Conservation (phyloP, 1,140 invertebrate species). For the Laupala kohalensis region DNA sequence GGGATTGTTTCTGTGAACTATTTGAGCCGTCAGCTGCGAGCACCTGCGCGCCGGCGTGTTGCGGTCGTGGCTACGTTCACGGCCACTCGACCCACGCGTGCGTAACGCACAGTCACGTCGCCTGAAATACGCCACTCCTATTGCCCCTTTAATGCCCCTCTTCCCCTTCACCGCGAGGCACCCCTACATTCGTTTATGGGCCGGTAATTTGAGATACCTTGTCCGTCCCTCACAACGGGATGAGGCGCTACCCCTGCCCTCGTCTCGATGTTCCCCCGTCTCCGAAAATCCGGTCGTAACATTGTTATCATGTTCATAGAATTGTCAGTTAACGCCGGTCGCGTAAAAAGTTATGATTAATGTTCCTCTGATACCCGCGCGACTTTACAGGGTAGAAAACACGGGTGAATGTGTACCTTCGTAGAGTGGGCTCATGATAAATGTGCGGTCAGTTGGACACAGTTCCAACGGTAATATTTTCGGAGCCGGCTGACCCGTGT, state of each 20-base stretch:
- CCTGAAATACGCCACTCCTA: background rate
- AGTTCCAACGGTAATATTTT: background rate
- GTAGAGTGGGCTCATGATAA: background rate
- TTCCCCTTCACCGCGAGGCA: background rate
- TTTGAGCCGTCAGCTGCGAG: background rate
- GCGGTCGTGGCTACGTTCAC: background rate
- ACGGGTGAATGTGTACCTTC: background rate
- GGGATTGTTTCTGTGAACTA: too few species aligned
- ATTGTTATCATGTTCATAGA: background rate
- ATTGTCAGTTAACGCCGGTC: background rate
- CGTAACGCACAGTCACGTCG: too few species aligned
- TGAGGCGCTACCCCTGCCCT: too few species aligned
- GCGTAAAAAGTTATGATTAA: background rate
- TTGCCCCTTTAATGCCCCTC: background rate
- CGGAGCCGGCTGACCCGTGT: background rate
- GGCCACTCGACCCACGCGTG: too few species aligned
- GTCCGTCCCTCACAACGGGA: background rate
- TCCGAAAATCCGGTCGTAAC: too few species aligned
- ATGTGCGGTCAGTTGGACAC: background rate
- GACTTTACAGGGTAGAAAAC: background rate
- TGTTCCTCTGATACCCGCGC: background rate
- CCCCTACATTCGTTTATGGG: background rate
- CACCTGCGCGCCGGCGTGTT: too few species aligned
- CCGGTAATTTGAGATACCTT: background rate
- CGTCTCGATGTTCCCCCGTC: too few species aligned